These are phyloP conservation scores for Nettapus auritus DNA, from an alignment of 2,113 vertebrate genomes.

Conservation along the genomic window DNA sequence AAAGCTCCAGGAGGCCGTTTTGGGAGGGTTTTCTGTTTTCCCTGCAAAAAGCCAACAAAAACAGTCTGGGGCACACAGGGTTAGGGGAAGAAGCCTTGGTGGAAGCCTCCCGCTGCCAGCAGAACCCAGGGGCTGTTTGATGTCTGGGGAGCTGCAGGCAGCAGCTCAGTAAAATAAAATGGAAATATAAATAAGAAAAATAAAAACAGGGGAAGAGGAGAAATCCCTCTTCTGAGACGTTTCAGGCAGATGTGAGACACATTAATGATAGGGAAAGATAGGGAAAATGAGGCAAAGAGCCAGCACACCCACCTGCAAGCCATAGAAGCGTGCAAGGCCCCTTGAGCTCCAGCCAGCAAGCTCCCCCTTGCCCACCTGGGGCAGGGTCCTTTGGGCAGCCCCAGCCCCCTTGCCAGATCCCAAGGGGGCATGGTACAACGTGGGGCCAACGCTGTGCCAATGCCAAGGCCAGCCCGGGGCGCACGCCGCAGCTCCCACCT, in stretches of 20 bases:
- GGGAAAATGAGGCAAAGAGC: not conserved
- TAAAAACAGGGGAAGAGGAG: not conserved
- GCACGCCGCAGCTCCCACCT: not conserved
- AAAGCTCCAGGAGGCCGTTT: not conserved
- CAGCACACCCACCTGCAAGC: not conserved
- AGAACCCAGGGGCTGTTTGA: not conserved
- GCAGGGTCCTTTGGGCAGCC: not conserved
- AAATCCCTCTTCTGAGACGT: not conserved
- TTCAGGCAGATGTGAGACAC: not conserved
- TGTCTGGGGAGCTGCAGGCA: not conserved
- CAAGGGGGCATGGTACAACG: rapidly evolving
- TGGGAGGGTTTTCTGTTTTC: not conserved
- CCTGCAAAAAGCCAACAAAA: not conserved
- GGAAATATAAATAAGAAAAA: not conserved
- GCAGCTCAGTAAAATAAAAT: not conserved
- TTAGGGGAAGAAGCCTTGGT: not conserved
- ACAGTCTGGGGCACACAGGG: not conserved
- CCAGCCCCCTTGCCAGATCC: rapidly evolving
- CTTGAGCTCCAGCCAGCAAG: too few species aligned
- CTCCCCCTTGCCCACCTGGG: not conserved
- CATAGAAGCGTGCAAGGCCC: too few species aligned
- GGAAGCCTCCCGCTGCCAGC: not conserved
- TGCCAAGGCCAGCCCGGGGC: not conserved
- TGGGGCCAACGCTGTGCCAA: too few species aligned
- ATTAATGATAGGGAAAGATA: too few species aligned